Conservation (phyloP, 2,113 vertebrate genomes). For the Oophaga pumilio region DNA sequence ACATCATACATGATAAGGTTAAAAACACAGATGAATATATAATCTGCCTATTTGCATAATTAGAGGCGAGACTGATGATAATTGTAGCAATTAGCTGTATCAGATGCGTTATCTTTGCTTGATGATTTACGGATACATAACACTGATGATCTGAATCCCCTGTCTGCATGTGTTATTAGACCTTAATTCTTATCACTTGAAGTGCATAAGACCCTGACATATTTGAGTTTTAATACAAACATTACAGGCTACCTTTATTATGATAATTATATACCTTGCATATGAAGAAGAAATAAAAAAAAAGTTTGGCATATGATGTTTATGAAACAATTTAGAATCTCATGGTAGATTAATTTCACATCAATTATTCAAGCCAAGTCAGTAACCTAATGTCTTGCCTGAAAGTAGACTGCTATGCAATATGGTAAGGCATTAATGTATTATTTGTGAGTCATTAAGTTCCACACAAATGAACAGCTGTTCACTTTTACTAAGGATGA, state of each 20-base stretch:
- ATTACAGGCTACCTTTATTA: neutral
- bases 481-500: slow-evolving; percentile 38
- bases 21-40: slow-evolving; percentile 45
- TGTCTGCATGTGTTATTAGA: slow-evolving; percentile 4
- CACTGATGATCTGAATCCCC: slow-evolving; percentile 37
- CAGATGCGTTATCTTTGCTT: slow-evolving; percentile 47
- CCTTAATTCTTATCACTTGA: slow-evolving; percentile 18
- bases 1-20: slow-evolving; percentile 44
- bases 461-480: slow-evolving; percentile 46
- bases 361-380: slow-evolving; percentile 44
- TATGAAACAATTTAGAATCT: slow-evolving; percentile 25
- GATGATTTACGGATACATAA: slow-evolving; percentile 47
- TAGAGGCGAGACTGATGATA: slow-evolving; percentile 45
- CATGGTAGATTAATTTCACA: slow-evolving; percentile 44
- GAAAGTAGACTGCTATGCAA: slow-evolving; percentile 33
- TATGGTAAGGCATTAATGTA: slow-evolving; percentile 47
- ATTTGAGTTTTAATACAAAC: neutral
- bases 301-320: slow-evolving; percentile 14
- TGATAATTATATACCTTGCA: neutral
- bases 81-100: slow-evolving; percentile 48
- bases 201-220: slow-evolving; percentile 2
- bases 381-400: slow-evolving; percentile 46
- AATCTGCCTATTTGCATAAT: slow-evolving; percentile 44
- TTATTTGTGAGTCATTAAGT: slow-evolving; percentile 50
- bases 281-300: neutral